These are phyloP conservation scores for Montipora sp. DNA, from an alignment of 64 coral and sea anemone species.

Conservation along the genomic window DNA sequence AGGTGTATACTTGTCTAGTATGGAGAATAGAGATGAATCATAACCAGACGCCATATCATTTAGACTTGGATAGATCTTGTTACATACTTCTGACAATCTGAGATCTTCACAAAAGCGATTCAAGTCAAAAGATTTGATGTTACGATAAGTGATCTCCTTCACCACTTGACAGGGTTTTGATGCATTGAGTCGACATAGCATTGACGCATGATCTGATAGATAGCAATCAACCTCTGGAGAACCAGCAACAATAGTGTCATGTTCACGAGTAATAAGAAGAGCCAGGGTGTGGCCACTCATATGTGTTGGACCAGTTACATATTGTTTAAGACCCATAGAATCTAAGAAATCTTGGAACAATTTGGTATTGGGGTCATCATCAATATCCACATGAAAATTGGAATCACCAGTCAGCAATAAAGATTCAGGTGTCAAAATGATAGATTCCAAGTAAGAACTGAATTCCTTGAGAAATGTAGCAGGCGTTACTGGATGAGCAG, in stretches of 20 bases:
- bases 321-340: conserved; percentile 12
- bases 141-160: not conserved
- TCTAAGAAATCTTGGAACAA: not conserved
- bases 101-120: not conserved
- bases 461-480: conserved; percentile 32
- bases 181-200: not conserved
- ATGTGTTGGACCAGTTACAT: conserved; percentile 1
- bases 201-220: not conserved
- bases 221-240: not conserved
- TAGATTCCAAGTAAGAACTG: conserved; percentile 37
- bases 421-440: conserved; percentile 22
- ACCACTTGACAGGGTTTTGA: not conserved
- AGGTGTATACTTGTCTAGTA: not conserved
- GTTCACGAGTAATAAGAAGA: conserved; percentile 14
- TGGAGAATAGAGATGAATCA: not conserved
- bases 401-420: not conserved
- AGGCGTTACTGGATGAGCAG: conserved; percentile 20
- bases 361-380: not conserved
- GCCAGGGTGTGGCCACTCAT: not conserved
- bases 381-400: not conserved
- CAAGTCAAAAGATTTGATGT: not conserved
- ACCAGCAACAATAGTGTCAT: not conserved
- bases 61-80: not conserved
- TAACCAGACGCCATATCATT: not conserved
- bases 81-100: not conserved